Base-by-base conservation (phyloP, 2,888 invertebrate genomes). In the Polydrusus pterygomalis region DNA sequence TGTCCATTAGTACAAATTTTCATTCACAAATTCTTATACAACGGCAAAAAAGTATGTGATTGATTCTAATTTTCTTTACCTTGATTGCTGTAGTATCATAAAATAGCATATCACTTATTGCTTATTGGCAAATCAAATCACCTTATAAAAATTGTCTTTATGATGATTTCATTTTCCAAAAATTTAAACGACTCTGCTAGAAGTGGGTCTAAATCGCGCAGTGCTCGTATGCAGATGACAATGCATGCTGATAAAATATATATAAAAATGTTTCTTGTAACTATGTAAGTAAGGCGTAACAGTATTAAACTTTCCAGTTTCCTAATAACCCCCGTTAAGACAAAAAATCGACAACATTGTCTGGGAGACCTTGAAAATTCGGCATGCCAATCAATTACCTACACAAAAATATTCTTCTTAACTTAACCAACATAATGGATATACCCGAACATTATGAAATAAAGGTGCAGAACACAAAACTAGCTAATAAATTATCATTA, bases 161-260 rank as follows among this genome's bases (percentile, higher is more conserved):
- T n/a, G n/a, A 30, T 20, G n/a, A 11, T 47, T 20, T 17, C 56
- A 71, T 71, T 54, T 71, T 13, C 17, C 64, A n/a, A 64, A 71
- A 71, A 64, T 71, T 64, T n/a, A 25, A 17, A 40, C 40, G n/a
- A 9, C 30, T 30, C 10, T 25, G 64, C 47, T 25, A 8, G 15
- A 25, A 34, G 38, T 64, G 54, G 67, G 58, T 73, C 60, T 58
- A 60, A 25, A 65, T 34, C 67, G 72, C 72, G 67, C 72, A 73
- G 45, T 73, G 72, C 72, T 67, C 65, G 65, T 58, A 58, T 63
- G 71, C 58, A 64, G 64, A 67, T 73, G 65, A 73, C 65, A 47
- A 34, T 65, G 18, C 72, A 73, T 73, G 65, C 72, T 73, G 67
- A n/a, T n/a, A n/a, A n/a, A n/a, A n/a, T n/a, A n/a, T n/a, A n/a